Evolutionary conservation across 2,888 invertebrate genomes (phyloP).

Genomic region (Belgica antarctica): DNA sequence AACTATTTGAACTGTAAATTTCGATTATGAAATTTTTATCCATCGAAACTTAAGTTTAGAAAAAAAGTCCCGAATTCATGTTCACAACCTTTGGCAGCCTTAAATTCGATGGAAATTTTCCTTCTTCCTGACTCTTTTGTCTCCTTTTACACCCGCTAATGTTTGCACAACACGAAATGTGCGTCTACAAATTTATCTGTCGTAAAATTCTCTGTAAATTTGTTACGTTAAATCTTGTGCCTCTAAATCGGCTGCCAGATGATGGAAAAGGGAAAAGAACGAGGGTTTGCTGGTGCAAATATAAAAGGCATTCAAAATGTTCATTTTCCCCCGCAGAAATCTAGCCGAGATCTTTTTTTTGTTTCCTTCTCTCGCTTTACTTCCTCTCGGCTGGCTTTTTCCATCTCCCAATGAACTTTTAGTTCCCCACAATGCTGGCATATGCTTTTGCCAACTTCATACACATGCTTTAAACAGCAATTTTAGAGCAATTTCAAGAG

Average conservation of each 20-base stretch:
- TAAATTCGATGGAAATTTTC: neutral
- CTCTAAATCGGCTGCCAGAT: neutral
- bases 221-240: slow-evolving; percentile 5
- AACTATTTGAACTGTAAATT: too few species aligned
- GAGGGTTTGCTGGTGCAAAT: too few species aligned
- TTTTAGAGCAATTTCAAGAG: slow-evolving; percentile 39
- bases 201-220: slow-evolving; percentile 16
- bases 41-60: too few species aligned
- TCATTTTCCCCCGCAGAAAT: slow-evolving; percentile 14
- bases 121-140: slow-evolving; percentile 8
- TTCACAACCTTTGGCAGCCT: too few species aligned
- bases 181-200: slow-evolving; percentile 20
- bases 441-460: slow-evolving; percentile 12
- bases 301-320: neutral
- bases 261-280: slow-evolving; percentile 4
- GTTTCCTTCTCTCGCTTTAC: neutral
- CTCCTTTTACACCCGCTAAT: neutral
- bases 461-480: slow-evolving; percentile 31
- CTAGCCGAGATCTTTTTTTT: too few species aligned
- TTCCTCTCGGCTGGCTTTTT: neutral
- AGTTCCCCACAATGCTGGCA: slow-evolving; percentile 4
- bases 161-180: slow-evolving; percentile 21
- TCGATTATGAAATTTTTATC: too few species aligned
- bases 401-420: neutral
- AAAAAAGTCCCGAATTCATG: too few species aligned